Percentiles rank a stretch among this genome's conserved stretches.
These are phyloP conservation scores for Climacteris rufus DNA, from an alignment of 2,113 vertebrate genomes.

Conservation along the genomic window DNA sequence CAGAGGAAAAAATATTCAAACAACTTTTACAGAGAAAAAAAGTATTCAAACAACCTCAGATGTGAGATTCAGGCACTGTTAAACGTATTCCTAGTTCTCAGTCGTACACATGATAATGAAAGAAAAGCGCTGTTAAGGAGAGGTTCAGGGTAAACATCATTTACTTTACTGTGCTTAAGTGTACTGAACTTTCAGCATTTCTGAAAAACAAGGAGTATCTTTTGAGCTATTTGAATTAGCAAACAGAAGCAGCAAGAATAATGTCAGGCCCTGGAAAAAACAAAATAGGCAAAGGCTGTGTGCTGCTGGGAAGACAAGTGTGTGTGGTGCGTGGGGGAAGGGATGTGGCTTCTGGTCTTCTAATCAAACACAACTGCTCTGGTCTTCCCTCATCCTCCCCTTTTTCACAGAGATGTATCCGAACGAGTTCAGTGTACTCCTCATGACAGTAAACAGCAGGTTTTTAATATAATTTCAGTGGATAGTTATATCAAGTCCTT, in stretches of 20 bases:
- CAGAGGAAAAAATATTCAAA: background rate
- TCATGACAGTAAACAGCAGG: background rate
- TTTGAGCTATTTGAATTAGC: background rate
- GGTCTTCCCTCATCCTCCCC: background rate
- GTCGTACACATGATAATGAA: accelerated
- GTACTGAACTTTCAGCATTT: background rate
- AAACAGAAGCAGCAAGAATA: background rate
- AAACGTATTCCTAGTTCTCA: background rate
- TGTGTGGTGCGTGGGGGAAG: background rate
- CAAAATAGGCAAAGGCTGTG: background rate
- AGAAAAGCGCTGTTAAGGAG: background rate
- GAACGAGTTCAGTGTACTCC: background rate
- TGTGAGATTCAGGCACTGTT: background rate
- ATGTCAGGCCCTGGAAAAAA: background rate
- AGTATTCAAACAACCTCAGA: background rate
- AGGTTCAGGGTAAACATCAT: background rate
- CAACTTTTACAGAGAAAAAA: background rate
- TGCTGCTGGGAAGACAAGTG: background rate
- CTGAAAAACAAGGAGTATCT: background rate
- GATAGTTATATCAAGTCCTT: background rate
- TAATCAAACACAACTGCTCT: background rate
- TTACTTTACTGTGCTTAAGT: background rate
- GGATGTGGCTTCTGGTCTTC: background rate
- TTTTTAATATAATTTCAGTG: background rate
- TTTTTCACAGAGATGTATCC: background rate